A percentile compares a stretch with the other conserved stretches of the same genome.
phyloP scores from a whole-genome alignment of 2,888 invertebrate species.

The Anaspis maculata region DNA sequence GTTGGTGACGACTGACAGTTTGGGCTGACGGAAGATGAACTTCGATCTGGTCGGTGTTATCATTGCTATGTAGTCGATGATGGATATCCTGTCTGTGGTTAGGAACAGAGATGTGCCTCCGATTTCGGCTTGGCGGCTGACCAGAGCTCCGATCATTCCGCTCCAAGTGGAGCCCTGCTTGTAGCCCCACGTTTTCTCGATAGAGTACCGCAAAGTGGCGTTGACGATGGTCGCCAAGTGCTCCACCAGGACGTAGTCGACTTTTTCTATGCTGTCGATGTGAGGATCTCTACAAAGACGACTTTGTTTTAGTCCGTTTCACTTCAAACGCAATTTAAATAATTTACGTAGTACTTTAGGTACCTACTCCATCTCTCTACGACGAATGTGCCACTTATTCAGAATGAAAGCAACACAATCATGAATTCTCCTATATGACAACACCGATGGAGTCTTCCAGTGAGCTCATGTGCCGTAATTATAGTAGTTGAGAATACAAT shows the following conservation, averaged over 20 bases:
- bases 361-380: background rate
- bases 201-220: constrained; percentile 46
- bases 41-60: constrained; percentile 59
- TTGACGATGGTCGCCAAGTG: constrained; percentile 51
- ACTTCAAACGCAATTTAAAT: background rate
- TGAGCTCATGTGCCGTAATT: too few relatives aligned
- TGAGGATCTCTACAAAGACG: constrained; percentile 38
- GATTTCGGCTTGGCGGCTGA: constrained; percentile 51
- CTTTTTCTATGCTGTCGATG: constrained; percentile 56
- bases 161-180: constrained; percentile 49
- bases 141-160: constrained; percentile 57
- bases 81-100: constrained; percentile 50
- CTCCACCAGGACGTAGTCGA: constrained; percentile 52
- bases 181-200: constrained; percentile 56
- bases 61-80: constrained; percentile 59
- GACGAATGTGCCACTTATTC: background rate
- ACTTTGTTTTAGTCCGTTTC: background rate
- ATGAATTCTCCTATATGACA: too few relatives aligned
- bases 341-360: background rate
- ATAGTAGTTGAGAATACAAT: too few relatives aligned
- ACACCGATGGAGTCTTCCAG: too few relatives aligned
- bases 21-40: constrained; percentile 65
- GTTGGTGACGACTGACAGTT: constrained; percentile 61
- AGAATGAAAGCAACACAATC: background rate
- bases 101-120: constrained; percentile 60